These are phyloP conservation scores for Schrankia costaestrigalis DNA, from an alignment of 2,888 invertebrate species.

Conservation along the genomic window DNA sequence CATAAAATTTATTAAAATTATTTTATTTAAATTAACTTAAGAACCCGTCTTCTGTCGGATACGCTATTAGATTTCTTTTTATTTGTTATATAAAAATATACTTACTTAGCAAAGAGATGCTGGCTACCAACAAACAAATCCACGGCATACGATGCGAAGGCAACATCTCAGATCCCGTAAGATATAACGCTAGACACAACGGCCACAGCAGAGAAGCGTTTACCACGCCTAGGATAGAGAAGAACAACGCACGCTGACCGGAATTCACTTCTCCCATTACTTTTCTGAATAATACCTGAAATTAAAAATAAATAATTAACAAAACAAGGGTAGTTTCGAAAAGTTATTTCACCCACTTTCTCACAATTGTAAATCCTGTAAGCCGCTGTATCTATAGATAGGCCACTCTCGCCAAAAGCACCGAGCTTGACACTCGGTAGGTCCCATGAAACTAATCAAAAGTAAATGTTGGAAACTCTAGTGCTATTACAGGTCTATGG, in stretches of 20 bases:
- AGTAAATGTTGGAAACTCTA: no score
- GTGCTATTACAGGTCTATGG: no score
- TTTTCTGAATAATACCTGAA: conserved; percentile 96
- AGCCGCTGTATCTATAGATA: no score
- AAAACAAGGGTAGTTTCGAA: neutral
- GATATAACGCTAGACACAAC: conserved; percentile 90
- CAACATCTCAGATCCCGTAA: conserved; percentile 92
- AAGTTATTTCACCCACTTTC: no score
- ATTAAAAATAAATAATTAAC: neutral
- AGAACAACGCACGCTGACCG: conserved; percentile 95
- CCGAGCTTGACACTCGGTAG: no score
- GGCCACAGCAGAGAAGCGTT: conserved; percentile 96
- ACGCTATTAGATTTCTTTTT: no score
- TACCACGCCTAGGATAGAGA: conserved; percentile 93
- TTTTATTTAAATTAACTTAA: neutral
- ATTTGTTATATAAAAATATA: no score
- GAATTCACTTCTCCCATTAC: conserved; percentile 95
- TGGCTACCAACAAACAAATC: conserved; percentile 90
- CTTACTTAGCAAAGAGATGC: conserved; percentile 88
- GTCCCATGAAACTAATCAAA: no score
- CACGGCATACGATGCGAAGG: conserved; percentile 92
- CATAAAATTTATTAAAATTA: conserved; percentile 2
- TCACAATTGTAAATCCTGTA: no score
- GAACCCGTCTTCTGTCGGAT: no score
- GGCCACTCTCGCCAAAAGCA: no score